phyloP scores from a whole-genome alignment of 2,888 invertebrate genomes.

The Caenorhabditis plicata region DNA sequence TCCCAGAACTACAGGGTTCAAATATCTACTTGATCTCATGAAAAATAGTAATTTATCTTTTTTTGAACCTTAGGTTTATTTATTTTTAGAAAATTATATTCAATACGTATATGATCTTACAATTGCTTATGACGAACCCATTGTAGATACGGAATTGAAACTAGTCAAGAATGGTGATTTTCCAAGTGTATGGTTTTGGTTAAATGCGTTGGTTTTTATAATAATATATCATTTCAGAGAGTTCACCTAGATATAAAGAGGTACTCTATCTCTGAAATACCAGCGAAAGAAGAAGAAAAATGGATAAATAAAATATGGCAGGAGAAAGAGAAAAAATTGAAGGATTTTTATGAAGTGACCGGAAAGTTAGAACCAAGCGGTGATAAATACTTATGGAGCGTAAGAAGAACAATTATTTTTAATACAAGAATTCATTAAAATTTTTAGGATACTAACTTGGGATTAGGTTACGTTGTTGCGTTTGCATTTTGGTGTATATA shows the following conservation, averaged over 20 bases:
- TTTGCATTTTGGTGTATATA: neutral
- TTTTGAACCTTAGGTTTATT: neutral
- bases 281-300: constrained; percentile 33
- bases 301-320: constrained; percentile 67
- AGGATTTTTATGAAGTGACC: constrained; percentile 27
- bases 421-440: too few species aligned
- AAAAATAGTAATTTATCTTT: constrained; percentile 67
- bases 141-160: constrained; percentile 78
- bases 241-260: constrained; percentile 43
- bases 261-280: constrained; percentile 27
- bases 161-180: constrained; percentile 74
- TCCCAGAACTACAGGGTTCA: constrained; percentile 81
- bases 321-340: constrained; percentile 66
- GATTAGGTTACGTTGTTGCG: constrained; percentile 36
- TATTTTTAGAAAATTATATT: constrained; percentile 71
- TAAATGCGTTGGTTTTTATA: constrained; percentile 59
- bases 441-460: constrained; percentile 36
- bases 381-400: constrained; percentile 39
- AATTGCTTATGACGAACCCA: constrained; percentile 75
- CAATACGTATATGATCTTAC: constrained; percentile 83
- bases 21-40: constrained; percentile 69
- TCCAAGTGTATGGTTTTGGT: constrained; percentile 79
- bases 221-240: constrained; percentile 16
- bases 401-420: too few species aligned
- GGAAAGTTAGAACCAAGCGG: constrained; percentile 31